Percentiles rank a stretch among this genome's conserved stretches.
These are phyloP conservation scores for Biston betularia DNA, from an alignment of 2,888 invertebrate genomes.

Conservation along the genomic window DNA sequence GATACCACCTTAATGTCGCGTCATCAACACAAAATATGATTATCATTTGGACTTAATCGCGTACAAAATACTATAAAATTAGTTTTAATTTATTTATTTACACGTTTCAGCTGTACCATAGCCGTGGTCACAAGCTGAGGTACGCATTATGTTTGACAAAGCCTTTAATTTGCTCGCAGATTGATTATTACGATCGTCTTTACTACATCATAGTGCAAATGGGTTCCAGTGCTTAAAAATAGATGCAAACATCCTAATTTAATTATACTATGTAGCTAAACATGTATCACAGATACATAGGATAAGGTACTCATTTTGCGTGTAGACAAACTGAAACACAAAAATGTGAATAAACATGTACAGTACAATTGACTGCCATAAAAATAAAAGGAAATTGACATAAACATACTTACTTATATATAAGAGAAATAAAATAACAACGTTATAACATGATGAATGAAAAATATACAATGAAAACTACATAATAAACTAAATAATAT, in stretches of 20 bases:
- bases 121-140: too few species aligned
- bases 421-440: slow-evolving; percentile 49
- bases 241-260: neutral
- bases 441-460: slow-evolving; percentile 33
- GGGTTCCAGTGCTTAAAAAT: neutral
- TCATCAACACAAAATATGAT: too few species aligned
- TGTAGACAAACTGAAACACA: slow-evolving; percentile 4
- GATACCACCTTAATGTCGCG: too few species aligned
- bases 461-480: slow-evolving; percentile 38
- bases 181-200: too few species aligned
- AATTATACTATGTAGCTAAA: slow-evolving; percentile 19
- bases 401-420: slow-evolving; percentile 45
- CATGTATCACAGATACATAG: slow-evolving; percentile 34
- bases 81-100: too few species aligned
- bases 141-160: too few species aligned
- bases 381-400: slow-evolving; percentile 16
- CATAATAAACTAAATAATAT: neutral
- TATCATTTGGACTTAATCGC: too few species aligned
- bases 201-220: too few species aligned
- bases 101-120: too few species aligned
- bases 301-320: neutral
- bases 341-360: neutral
- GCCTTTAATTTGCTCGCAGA: too few species aligned
- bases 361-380: neutral
- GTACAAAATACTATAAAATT: too few species aligned